Percentiles rank a stretch among this genome's conserved stretches.
Evolutionary conservation across 1,140 invertebrate species (phyloP).

Genomic region (Drosophila willistoni): DNA sequence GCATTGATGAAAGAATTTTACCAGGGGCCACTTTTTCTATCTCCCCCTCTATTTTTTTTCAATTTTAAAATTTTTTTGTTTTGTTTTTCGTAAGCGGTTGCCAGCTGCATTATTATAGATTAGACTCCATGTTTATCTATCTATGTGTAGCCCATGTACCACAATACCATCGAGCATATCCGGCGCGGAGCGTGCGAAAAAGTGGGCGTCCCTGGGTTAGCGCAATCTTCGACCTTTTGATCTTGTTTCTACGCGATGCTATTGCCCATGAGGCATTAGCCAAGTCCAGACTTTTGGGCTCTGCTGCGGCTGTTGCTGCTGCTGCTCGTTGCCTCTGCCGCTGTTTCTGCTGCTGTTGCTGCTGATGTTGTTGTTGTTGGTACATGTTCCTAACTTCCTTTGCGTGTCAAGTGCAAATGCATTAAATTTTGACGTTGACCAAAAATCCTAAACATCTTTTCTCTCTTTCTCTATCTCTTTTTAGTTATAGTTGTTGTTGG

Average conservation of each 20-base stretch:
- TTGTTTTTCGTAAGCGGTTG: not conserved
- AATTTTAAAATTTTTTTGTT: conserved; percentile 53
- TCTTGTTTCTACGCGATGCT: conserved; percentile 65
- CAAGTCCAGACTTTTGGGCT: conserved; percentile 30
- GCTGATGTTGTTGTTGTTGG: conserved; percentile 38
- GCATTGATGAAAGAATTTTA: conserved; percentile 75
- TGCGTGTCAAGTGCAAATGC: conserved; percentile 80
- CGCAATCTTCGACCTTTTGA: conserved; percentile 80
- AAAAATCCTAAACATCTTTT: conserved; percentile 47
- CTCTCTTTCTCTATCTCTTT: conserved; percentile 6
- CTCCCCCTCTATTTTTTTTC: conserved; percentile 55
- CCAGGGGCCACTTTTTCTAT: conserved; percentile 50
- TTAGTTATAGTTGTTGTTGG: conserved; percentile 13
- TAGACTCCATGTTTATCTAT: conserved; percentile 61
- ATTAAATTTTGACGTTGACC: conserved; percentile 75
- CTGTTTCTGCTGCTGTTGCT: conserved; percentile 25
- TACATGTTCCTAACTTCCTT: conserved; percentile 69
- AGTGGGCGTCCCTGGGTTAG: conserved; percentile 73
- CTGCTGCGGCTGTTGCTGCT: conserved; percentile 48
- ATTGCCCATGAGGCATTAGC: conserved; percentile 36
- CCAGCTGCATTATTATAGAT: conserved; percentile 60
- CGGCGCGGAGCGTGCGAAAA: conserved; percentile 76
- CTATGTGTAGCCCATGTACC: conserved; percentile 16
- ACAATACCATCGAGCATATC: conserved; percentile 53
- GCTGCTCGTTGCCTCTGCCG: conserved; percentile 31